Percentiles rank a stretch among this genome's conserved stretches.
These are phyloP conservation scores for Rostratula benghalensis DNA, from an alignment of 2,113 vertebrate genomes.

Conservation along the genomic window DNA sequence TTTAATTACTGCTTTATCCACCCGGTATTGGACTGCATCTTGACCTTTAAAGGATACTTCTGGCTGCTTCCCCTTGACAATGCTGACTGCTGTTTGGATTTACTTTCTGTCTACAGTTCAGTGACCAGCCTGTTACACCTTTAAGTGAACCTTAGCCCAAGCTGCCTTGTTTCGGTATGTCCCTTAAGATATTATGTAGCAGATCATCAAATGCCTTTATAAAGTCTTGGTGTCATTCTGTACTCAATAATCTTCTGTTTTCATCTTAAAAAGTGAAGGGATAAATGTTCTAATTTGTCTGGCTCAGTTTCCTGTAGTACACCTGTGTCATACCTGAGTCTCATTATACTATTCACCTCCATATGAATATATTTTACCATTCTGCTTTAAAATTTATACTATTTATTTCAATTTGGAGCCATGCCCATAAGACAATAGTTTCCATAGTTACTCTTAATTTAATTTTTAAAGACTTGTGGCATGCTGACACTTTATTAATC, in stretches of 20 bases:
- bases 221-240: not conserved
- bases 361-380: not conserved
- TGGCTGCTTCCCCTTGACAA: not conserved
- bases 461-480: conserved; percentile 3
- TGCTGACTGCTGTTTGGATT: not conserved
- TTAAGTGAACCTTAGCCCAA: conserved; percentile 3
- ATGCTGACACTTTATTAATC: conserved; percentile 1
- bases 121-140: not conserved
- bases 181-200: not conserved
- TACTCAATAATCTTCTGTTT: not conserved
- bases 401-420: conserved; percentile 8
- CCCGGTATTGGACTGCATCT: not conserved
- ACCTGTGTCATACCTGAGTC: not conserved
- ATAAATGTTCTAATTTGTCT: not conserved
- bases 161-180: not conserved
- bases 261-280: not conserved
- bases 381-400: not conserved
- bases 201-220: not conserved
- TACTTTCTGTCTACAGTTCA: not conserved
- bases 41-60: not conserved
- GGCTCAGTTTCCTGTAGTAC: not conserved
- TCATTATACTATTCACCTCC: not conserved
- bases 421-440: not conserved
- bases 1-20: conserved; percentile 8
- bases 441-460: conserved; percentile 37